A percentile compares a stretch with the other conserved stretches of the same genome.
These are phyloP conservation scores for Takifugu ocellatus DNA, from an alignment of 2,797 vertebrate species.

Conservation along the genomic window DNA sequence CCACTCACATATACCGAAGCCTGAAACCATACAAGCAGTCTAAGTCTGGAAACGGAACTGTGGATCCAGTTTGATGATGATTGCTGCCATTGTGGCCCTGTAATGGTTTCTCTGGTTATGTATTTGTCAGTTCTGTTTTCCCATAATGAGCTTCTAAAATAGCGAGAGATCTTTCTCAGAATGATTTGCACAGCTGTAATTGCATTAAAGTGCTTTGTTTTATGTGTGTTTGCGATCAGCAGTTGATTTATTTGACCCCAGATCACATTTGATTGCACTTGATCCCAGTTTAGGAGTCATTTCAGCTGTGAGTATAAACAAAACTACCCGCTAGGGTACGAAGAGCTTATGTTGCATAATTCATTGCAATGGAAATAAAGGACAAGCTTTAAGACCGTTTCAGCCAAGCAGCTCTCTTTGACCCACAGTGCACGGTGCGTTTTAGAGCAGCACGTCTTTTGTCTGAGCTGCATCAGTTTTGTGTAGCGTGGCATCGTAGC, in stretches of 20 bases:
- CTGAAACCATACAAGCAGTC: conserved; percentile 32
- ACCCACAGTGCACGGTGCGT: too few relatives aligned
- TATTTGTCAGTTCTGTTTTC: conserved; percentile 30
- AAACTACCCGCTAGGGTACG: too few relatives aligned
- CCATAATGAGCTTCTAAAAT: conserved; percentile 43
- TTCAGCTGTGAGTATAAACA: too few relatives aligned
- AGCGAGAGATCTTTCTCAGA: conserved; percentile 14
- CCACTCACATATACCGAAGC: conserved; percentile 39
- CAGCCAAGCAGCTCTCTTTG: too few relatives aligned
- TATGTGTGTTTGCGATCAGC: conserved; percentile 19
- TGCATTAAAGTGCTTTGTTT: conserved; percentile 30
- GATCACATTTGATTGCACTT: too few relatives aligned
- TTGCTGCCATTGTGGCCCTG: conserved; percentile 27
- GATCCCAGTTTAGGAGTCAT: too few relatives aligned
- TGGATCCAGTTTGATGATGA: conserved; percentile 29
- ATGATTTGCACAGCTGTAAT: conserved; percentile 22
- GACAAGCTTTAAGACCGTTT: too few relatives aligned
- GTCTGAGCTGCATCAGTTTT: too few relatives aligned
- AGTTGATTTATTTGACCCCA: conserved; percentile 1
- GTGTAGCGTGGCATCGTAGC: too few relatives aligned
- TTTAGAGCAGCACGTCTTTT: too few relatives aligned
- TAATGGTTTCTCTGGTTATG: conserved; percentile 31
- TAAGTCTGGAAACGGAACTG: not conserved
- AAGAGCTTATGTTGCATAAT: too few relatives aligned
- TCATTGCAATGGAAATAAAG: too few relatives aligned